Base-by-base conservation (phyloP, 2,113 vertebrate genomes). In the Esox niger region DNA sequence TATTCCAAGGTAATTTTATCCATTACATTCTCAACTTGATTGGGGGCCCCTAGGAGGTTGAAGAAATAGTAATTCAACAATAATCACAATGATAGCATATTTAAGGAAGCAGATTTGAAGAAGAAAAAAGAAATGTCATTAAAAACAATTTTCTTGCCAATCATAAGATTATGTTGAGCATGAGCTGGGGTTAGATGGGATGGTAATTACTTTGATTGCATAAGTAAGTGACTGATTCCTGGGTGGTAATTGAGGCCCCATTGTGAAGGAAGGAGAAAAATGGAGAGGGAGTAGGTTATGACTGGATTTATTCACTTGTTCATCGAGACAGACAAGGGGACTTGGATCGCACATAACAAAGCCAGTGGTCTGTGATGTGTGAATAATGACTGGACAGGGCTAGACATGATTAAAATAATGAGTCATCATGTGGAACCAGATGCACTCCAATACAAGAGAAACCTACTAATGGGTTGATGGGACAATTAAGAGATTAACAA, bases 331-430 rank as follows among this genome's bases (percentile, higher is more conserved):
- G 77, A 82, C 82, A 79, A 79, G 76, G 68, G 64, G 60, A 70
- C 62, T 59, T 46, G 57, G 13, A 30, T 77, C 38, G n/a, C 21
- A 69, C 68, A 79, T 76, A 83, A 85, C 74, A 81, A 82, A 75
- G 68, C 73, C 7, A 17, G 0, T 32, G 69, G 52, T 81, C 74
- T 69, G 59, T 81, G 76, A 80, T 74, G 79, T 76, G 79, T 75
- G 74, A 75, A 79, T 84, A 84, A 81, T 83, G 68, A 62, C 66
- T 0, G 73, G 81, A 78, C 81, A 79, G 71, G 77, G 80, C 80
- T 74, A 77, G 68, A 82, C 69, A 79, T 83, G 67, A 84, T 87
- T 86, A 83, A 68, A 86, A 82, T 75, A 83, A 85, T 82, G 83
- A 79, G 79, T 52, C 52, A 62, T 72, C 79, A 86, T 76, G 63